These are phyloP conservation scores for Promerops cafer DNA, from an alignment of 2,113 vertebrate genomes.

Conservation along the genomic window DNA sequence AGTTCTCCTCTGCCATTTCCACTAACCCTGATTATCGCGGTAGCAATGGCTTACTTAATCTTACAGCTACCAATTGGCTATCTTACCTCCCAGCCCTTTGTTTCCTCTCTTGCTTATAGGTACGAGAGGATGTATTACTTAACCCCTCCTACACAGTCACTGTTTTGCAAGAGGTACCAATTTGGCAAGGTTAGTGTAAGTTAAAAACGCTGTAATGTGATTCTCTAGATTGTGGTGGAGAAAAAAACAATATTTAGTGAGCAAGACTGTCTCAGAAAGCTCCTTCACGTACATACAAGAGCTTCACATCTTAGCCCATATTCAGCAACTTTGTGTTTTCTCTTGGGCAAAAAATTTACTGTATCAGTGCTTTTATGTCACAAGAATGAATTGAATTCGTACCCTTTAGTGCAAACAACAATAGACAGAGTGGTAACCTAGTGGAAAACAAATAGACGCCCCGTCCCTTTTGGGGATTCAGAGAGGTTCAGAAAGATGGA, in stretches of 20 bases:
- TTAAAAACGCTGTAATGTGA: background rate
- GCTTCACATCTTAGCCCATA: conserved; percentile 63
- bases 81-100: background rate
- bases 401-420: conserved; percentile 98
- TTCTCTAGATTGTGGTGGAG: background rate
- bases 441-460: conserved; percentile 96
- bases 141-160: background rate
- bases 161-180: background rate
- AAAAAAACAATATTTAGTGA: background rate
- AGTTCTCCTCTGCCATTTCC: background rate
- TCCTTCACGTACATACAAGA: conserved; percentile 9
- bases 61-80: background rate
- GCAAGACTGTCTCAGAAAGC: conserved; percentile 21
- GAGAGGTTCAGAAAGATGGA: conserved; percentile 82
- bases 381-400: conserved; percentile 98
- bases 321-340: conserved; percentile 83
- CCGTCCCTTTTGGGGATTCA: conserved; percentile 93
- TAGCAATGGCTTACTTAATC: background rate
- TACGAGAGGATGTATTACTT: background rate
- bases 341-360: conserved; percentile 82
- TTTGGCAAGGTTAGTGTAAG: conserved; percentile 10
- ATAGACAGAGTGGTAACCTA: conserved; percentile 92
- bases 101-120: background rate
- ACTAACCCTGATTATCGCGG: background rate
- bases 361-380: conserved; percentile 91